Evolutionary conservation across 2,888 invertebrate genomes (phyloP).

Genomic region (Polyommatus icarus): DNA sequence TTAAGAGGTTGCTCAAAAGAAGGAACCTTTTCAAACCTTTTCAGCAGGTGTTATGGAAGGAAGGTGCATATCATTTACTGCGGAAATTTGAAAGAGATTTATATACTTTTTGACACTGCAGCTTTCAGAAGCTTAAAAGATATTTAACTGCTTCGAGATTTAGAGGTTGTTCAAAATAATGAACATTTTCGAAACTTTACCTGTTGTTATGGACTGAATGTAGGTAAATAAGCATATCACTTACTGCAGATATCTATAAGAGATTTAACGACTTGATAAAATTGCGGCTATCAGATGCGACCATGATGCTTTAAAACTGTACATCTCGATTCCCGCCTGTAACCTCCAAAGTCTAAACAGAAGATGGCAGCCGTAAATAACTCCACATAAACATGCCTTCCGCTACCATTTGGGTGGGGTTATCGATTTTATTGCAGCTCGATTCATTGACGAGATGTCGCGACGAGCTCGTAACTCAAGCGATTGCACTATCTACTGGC

Average conservation of each 20-base stretch:
- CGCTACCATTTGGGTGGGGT: conserved; percentile 27
- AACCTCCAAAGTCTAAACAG: background rate
- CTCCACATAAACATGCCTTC: conserved; percentile 15
- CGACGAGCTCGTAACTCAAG: conserved; percentile 24
- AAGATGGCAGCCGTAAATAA: conserved; percentile 21
- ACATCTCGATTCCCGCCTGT: background rate
- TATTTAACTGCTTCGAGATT: no score
- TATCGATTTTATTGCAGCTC: conserved; percentile 29
- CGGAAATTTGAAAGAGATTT: no score
- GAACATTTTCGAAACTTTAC: background rate
- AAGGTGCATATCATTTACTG: no score
- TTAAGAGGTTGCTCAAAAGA: no score
- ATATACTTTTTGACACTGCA: no score
- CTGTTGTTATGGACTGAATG: background rate
- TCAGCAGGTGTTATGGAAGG: no score
- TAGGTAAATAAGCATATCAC: background rate
- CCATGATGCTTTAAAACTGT: background rate
- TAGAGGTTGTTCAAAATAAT: no score
- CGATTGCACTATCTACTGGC: conserved; percentile 2
- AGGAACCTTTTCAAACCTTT: no score
- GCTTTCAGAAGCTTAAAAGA: no score
- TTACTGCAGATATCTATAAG: background rate
- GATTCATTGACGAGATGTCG: conserved; percentile 18
- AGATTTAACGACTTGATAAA: background rate
- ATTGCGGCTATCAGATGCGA: background rate